Percentiles rank a stretch among this genome's conserved stretches.
Conservation (phyloP, 2,797 vertebrate species). For the Euthynnus affinis region DNA sequence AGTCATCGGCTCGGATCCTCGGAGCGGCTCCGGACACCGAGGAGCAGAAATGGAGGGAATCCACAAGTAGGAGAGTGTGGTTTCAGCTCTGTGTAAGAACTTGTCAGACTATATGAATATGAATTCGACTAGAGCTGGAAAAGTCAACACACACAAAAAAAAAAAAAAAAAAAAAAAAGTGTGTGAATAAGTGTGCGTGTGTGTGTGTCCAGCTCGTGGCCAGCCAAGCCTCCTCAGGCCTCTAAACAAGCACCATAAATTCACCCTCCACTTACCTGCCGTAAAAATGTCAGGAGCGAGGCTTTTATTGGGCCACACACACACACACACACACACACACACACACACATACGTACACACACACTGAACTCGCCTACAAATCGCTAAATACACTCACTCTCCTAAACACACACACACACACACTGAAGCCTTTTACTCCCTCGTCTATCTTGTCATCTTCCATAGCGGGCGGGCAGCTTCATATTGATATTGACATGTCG, state of each 20-base stretch:
- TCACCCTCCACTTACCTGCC: slow-evolving; percentile 79
- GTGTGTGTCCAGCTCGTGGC: slow-evolving; percentile 56
- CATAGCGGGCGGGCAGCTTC: slow-evolving; percentile 17
- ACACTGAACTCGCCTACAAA: slow-evolving; percentile 33
- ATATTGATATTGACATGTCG: slow-evolving; percentile 70
- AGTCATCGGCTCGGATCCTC: slow-evolving; percentile 12
- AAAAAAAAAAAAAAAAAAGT: neutral
- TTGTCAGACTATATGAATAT: slow-evolving; percentile 44
- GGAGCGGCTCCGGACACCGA: neutral
- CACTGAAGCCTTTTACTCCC: slow-evolving; percentile 19
- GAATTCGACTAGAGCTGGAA: slow-evolving; percentile 45
- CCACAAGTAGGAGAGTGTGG: neutral
- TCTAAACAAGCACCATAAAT: slow-evolving; percentile 81
- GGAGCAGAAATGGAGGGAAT: slow-evolving; percentile 14
- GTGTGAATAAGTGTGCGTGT: slow-evolving; percentile 10
- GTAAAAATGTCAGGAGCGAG: slow-evolving; percentile 80
- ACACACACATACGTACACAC: slow-evolving; percentile 66
- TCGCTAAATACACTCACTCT: slow-evolving; percentile 47
- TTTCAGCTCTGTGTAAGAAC: slow-evolving; percentile 33
- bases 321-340: slow-evolving; percentile 47
- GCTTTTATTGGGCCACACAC: slow-evolving; percentile 83
- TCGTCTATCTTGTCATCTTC: slow-evolving; percentile 37
- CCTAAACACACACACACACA: slow-evolving; percentile 34
- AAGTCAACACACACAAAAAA: slow-evolving; percentile 23
- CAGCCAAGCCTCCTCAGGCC: slow-evolving; percentile 64